Base-by-base conservation (phyloP, 2,888 invertebrate genomes). In the Dermolepida albohirtum region DNA sequence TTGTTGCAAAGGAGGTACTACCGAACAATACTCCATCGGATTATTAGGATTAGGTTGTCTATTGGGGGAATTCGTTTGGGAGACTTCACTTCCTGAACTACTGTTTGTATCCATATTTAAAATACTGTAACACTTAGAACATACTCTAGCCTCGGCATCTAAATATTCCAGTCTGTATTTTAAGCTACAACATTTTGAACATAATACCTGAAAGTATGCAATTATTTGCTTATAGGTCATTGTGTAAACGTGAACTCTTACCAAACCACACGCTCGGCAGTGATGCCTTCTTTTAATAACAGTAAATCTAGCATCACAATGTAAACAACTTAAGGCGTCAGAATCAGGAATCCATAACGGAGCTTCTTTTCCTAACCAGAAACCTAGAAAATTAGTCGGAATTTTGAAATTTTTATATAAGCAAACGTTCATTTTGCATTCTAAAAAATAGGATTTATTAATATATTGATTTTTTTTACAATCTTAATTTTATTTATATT, bases 331-430 rank as follows among this genome's bases (percentile, higher is more conserved):
- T n/a, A 87, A 85, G 5, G 94, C 92, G 74, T 93, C 92, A 2
- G 89, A 86, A 81, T 96, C 96, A 0, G 95, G 95, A 62, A 96
- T 89, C 96, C 96, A 96, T 75, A 90, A 88, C 0, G 95, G 95
- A 11, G 92, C 90, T 65, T 91, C 87, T 78, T 90, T 89, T 0
- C 94, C 94, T 64, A 94, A 70, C 82, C 82, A 81, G 41, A 64
- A 66, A 50, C 69, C 76, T 75, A 49, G 71, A 69, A 64, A 29
- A 49, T 11, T 14, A 64, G 51, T 12, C 5, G 41, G 8, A 40
- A 57, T 64, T 51, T 22, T 2, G 1, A 22, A 1, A 22, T 22
- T 22, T 22, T 22, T 22, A 22, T 22, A 22, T 22, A 22, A 22
- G 4, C 22, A 22, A 22, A 22, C 1, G 4, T 22, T 1, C 4